phyloP scores from a whole-genome alignment of 2,888 invertebrate genomes.

The Eupithecia centaureata region DNA sequence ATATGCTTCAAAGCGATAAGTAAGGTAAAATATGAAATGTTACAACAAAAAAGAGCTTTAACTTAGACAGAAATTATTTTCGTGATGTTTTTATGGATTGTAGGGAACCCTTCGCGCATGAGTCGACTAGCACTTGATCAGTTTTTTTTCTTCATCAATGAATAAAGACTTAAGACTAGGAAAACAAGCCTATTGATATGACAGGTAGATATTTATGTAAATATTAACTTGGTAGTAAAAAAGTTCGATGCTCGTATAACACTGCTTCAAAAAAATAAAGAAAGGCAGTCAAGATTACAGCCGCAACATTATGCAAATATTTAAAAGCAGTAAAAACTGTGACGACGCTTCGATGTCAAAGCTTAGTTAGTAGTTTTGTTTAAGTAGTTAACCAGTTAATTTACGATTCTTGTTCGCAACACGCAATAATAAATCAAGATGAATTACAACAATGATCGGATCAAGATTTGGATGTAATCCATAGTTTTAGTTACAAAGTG shows the following conservation, averaged over 20 bases:
- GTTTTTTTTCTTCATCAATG: conserved; percentile 37
- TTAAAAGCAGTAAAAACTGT: conserved; percentile 44
- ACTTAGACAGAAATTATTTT: too few relatives aligned
- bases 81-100: too few relatives aligned
- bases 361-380: conserved; percentile 52
- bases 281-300: conserved; percentile 35
- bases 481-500: conserved; percentile 60
- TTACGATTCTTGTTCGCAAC: conserved; percentile 68
- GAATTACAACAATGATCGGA: conserved; percentile 76
- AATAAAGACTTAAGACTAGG: not conserved
- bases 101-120: too few relatives aligned
- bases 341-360: conserved; percentile 43
- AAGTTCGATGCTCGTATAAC: conserved; percentile 13
- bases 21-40: too few relatives aligned
- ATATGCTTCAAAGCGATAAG: too few relatives aligned
- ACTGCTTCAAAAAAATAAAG: conserved; percentile 34
- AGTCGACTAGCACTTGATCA: too few relatives aligned
- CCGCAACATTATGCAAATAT: conserved; percentile 45
- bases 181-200: conserved; percentile 12
- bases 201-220: conserved; percentile 28
- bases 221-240: conserved; percentile 22
- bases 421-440: conserved; percentile 77
- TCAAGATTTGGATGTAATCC: conserved; percentile 66
- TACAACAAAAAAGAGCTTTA: too few relatives aligned
- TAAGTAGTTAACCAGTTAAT: conserved; percentile 65